phyloP scores from a whole-genome alignment of 2,888 invertebrate genomes.

The Trichogramma evanescens region DNA sequence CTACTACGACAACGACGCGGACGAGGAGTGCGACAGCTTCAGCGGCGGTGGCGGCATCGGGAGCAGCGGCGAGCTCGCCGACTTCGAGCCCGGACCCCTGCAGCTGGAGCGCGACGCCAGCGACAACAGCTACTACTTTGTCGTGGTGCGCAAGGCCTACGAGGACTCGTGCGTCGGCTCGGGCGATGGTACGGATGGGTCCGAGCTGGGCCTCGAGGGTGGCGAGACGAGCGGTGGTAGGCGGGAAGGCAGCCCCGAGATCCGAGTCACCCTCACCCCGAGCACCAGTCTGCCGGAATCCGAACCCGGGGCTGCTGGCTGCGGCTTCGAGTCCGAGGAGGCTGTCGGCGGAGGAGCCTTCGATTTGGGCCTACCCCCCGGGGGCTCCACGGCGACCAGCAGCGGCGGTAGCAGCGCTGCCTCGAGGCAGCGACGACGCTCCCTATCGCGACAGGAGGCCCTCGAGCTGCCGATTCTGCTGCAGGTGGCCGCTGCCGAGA shows the following conservation, averaged over 20 bases:
- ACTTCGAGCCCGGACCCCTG: conserved; percentile 14
- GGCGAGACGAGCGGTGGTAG: conserved; percentile 19
- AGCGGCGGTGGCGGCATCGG: conserved; percentile 11
- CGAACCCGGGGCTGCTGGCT: conserved; percentile 21
- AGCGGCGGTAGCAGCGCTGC: conserved; percentile 20
- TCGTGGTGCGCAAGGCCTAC: conserved; percentile 10
- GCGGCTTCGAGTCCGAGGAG: conserved; percentile 46
- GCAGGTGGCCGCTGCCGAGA: background rate
- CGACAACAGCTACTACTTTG: conserved; percentile 12
- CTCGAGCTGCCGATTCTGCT: conserved; percentile 46
- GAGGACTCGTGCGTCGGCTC: conserved; percentile 21
- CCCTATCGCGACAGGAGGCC: conserved; percentile 67
- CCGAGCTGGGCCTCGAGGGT: background rate
- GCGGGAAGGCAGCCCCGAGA: conserved; percentile 39
- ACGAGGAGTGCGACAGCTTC: conserved; percentile 18
- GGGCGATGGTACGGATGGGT: background rate
- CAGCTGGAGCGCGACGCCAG: conserved; percentile 45
- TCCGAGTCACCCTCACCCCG: conserved; percentile 33
- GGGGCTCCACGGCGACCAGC: background rate
- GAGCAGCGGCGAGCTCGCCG: conserved; percentile 28
- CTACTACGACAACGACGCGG: conserved; percentile 16
- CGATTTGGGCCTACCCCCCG: background rate
- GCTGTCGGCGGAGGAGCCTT: background rate
- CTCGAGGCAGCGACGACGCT: conserved; percentile 58
- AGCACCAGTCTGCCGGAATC: conserved; percentile 29